phyloP scores from a whole-genome alignment of 2,888 invertebrate genomes.

The Anoplius nigerrimus region DNA sequence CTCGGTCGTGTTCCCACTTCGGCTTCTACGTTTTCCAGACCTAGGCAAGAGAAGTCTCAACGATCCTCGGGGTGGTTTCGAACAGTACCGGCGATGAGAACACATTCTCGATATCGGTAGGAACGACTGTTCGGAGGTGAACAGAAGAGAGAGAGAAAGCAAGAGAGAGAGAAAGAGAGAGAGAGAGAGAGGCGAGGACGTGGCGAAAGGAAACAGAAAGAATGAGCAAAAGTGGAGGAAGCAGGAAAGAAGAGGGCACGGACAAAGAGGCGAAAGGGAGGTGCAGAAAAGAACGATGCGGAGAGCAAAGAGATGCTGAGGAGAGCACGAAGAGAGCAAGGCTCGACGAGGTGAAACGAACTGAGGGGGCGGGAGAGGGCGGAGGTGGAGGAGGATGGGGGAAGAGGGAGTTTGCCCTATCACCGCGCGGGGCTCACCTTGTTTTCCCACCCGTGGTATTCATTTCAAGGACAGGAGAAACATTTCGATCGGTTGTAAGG shows the following conservation, averaged over 20 bases:
- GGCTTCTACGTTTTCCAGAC: too few species aligned
- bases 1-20: too few species aligned
- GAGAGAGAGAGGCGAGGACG: background rate
- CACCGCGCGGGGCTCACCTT: constrained; percentile 58
- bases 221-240: background rate
- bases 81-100: background rate
- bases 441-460: constrained; percentile 68
- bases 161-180: constrained; percentile 7
- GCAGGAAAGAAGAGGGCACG: constrained; percentile 1
- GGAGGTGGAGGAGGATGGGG: constrained; percentile 13
- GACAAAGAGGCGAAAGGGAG: constrained; percentile 12
- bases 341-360: constrained; percentile 19
- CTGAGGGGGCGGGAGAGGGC: constrained; percentile 20
- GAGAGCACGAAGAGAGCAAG: constrained; percentile 3
- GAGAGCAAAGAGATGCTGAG: constrained; percentile 1
- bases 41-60: too few species aligned
- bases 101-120: background rate
- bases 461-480: constrained; percentile 72
- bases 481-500: constrained; percentile 72
- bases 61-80: constrained; percentile 16
- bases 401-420: constrained; percentile 26
- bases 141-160: background rate
- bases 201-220: background rate
- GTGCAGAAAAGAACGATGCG: constrained; percentile 3
- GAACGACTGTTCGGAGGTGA: constrained; percentile 8